These are phyloP conservation scores for Pachypsylla venusta DNA, from an alignment of 1,140 invertebrate species.

Conservation along the genomic window DNA sequence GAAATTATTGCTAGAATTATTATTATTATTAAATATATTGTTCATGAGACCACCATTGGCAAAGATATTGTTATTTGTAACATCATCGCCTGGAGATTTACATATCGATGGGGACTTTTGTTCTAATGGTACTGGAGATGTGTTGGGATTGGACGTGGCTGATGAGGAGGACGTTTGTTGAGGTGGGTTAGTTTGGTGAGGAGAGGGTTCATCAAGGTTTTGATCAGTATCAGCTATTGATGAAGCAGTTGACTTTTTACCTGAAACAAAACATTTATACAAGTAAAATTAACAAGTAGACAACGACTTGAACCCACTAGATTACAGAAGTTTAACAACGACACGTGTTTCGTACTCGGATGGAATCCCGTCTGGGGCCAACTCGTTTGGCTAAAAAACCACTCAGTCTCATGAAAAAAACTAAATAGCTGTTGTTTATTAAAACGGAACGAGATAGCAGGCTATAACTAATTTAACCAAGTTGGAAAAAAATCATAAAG, in stretches of 20 bases:
- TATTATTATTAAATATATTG: constrained; percentile 1
- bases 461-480: too few species aligned
- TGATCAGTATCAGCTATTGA: background rate
- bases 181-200: background rate
- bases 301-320: too few species aligned
- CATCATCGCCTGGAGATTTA: constrained; percentile 6
- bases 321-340: too few species aligned
- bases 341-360: too few species aligned
- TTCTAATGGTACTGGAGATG: background rate
- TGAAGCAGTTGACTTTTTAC: background rate
- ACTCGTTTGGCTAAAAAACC: too few species aligned
- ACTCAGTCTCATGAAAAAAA: too few species aligned
- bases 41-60: constrained; percentile 3
- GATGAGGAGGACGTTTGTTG: constrained; percentile 9
- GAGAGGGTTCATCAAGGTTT: background rate
- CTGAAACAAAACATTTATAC: too few species aligned
- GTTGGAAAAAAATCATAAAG: too few species aligned
- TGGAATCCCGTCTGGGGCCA: too few species aligned
- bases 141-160: constrained; percentile 2
- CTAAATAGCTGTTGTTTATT: too few species aligned
- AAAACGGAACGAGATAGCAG: too few species aligned
- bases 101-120: constrained; percentile 1
- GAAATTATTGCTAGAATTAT: constrained; percentile 19
- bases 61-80: constrained; percentile 1
- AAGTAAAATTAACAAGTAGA: too few species aligned